Percentiles rank a stretch among this genome's conserved stretches.
Evolutionary conservation across 92 coral and sea anemone species (phyloP).

Genomic region (Scolanthus callimorphus): DNA sequence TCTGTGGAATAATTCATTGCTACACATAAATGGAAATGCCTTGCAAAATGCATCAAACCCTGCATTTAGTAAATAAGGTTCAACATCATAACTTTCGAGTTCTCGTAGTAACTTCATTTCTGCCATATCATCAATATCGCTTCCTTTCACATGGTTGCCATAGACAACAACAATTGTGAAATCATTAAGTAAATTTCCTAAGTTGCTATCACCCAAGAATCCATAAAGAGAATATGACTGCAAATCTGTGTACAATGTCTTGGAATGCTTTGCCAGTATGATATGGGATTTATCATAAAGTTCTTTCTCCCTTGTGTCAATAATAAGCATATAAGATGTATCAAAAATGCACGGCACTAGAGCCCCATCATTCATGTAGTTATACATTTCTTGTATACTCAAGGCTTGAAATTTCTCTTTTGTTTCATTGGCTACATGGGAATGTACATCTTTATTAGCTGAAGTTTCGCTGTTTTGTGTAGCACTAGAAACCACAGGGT

Average conservation of each 20-base stretch:
- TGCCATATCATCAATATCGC: conserved; percentile 10
- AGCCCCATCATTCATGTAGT: conserved; percentile 89
- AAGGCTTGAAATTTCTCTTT: conserved; percentile 28
- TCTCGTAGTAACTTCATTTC: conserved; percentile 74
- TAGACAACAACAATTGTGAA: conserved; percentile 77
- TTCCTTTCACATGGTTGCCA: conserved; percentile 52
- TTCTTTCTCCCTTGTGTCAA: conserved; percentile 64
- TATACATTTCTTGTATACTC: conserved; percentile 73
- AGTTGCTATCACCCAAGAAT: conserved; percentile 23
- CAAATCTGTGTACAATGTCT: conserved; percentile 55
- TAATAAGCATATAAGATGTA: conserved; percentile 75
- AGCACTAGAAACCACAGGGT: neutral
- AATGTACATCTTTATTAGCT: conserved; percentile 29
- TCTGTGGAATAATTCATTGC: conserved; percentile 38
- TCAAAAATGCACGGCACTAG: conserved; percentile 77
- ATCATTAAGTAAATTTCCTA: conserved; percentile 59
- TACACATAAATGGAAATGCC: conserved; percentile 81
- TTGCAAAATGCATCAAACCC: conserved; percentile 71
- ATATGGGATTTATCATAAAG: conserved; percentile 68
- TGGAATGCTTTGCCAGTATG: conserved; percentile 52
- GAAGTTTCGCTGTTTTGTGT: conserved; percentile 10
- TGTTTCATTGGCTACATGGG: conserved; percentile 60
- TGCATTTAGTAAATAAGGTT: conserved; percentile 56
- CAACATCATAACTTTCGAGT: conserved; percentile 56
- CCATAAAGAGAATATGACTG: conserved; percentile 55